A percentile compares a stretch with the other conserved stretches of the same genome.
Conservation (phyloP, 53 echinoderm and acorn worm genomes). For the Pentamera pediparva region DNA sequence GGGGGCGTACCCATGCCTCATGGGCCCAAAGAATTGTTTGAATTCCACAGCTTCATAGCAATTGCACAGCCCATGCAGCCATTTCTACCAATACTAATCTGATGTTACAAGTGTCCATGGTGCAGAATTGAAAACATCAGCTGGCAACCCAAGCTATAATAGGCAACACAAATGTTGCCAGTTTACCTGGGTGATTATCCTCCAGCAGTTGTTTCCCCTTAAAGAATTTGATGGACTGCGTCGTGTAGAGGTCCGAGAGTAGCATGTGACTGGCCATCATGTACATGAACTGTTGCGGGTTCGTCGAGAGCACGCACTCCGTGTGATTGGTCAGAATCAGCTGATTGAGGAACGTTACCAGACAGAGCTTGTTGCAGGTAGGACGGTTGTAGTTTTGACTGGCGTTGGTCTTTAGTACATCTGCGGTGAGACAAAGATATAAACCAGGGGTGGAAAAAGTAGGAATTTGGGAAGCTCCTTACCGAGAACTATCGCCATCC, state of each 20-base stretch:
- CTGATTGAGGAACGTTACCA: constrained; percentile 49
- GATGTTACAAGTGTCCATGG: no score
- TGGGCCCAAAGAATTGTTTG: no score
- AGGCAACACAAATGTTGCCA: not conserved
- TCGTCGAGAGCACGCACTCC: constrained; percentile 45
- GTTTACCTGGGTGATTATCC: constrained; percentile 46
- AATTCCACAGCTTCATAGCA: no score
- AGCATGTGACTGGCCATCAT: constrained; percentile 78
- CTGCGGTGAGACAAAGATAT: not conserved
- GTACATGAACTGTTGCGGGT: constrained; percentile 67
- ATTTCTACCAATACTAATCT: no score
- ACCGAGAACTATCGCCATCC: no score
- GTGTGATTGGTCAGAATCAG: constrained; percentile 47
- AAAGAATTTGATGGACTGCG: constrained; percentile 64
- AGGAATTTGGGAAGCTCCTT: not conserved
- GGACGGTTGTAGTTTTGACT: not conserved
- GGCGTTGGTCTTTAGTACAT: not conserved
- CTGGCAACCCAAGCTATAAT: no score
- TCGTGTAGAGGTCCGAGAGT: constrained; percentile 70
- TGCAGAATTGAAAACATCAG: no score
- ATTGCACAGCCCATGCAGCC: no score
- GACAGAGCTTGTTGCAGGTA: constrained; percentile 75
- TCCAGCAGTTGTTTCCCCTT: not conserved
- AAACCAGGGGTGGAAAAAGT: not conserved
- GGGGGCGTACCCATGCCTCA: no score